Base-by-base conservation (phyloP, 2,888 invertebrate species). In the Eupithecia subumbrata region DNA sequence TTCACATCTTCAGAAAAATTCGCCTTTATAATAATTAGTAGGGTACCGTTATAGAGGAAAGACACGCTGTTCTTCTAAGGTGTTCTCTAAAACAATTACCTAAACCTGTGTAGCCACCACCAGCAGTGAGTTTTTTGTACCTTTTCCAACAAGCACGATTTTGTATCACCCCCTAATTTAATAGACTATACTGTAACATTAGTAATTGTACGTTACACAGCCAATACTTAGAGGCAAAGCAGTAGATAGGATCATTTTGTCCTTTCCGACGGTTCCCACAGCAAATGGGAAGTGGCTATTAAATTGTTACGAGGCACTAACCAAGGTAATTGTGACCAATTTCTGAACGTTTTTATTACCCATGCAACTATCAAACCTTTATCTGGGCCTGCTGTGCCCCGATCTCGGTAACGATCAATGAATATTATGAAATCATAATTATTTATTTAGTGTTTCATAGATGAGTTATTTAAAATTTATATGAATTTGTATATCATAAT, bases 251-350 rank as follows among this genome's bases (percentile, higher is more conserved):
- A 43, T 43, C n/a, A 43, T 40, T 43, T 68, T 67, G n/a, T 73
- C 76, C 70, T 45, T 74, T 72, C 45, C 66, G 64, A 64, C n/a
- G 70, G 77, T 92, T 93, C 93, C 91, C 92, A 93, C 92, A 92
- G 84, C 85, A 87, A 91, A 89, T 88, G 86, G 89, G 87, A 87
- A 84, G 86, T 86, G 84, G 85, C 90, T 90, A 93, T 93, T 93
- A 93, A 92, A 92, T 90, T 88, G 93, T 92, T 93, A 92, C 93
- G 90, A 92, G 85, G 87, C 90, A 85, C 90, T 92, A 91, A 91
- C 87, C 90, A 89, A 84, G 86, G 88, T 94, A 93, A 94, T 94
- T 93, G 93, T 90, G 85, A 91, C 90, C 93, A 93, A 93, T 93
- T 93, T 34, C 34, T 87, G 85, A 90, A 88, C 87, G 89, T 90